Base-by-base conservation (phyloP, 2,113 vertebrate genomes). In the Dissostichus mawsoni region DNA sequence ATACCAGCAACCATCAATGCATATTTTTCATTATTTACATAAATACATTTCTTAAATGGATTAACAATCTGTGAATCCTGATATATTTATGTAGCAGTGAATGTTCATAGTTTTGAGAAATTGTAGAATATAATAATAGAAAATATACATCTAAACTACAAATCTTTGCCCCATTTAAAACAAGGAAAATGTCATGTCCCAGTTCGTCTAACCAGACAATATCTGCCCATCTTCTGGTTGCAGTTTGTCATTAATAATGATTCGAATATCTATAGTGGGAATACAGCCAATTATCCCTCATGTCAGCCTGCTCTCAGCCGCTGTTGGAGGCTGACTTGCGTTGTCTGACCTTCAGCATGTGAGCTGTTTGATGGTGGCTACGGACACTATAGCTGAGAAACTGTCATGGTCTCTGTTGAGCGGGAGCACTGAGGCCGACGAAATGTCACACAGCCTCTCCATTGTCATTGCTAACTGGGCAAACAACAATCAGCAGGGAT, bases 341-440 rank as follows among this genome's bases (percentile, higher is more conserved):
- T 59, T 67, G 66, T 72, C 74, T 82, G 84, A 86, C 86, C 80
- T 87, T 70, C 59, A 67, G 76, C 77, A 57, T 75, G 81, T 0
- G 69, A 89, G 82, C 52, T 75, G 86, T 88, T 90, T 92, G 87
- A 89, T 90, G 83, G 80, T 75, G 68, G 59, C 83, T 67, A 80
- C 61, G 66, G 83, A 59, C 80, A 72, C 78, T 70, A 78, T 78
- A 79, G 72, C 7, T 79, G 23, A 72, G 71, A 78, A 63, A 57
- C 71, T 82, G 85, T 80, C 88, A 90, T 89, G 80, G 84, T 55
- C 41, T 86, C 56, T 44, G 66, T 78, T 74, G 85, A 44, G 48
- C 76, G 51, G 76, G 76, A 71, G 11, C 64, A 74, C 25, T 73
- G 86, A 87, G 79, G 67, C 69, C 58, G 23, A 71, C 83, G 71